Evolutionary conservation across 2,888 invertebrate genomes (phyloP).

Genomic region (Drosophila fulvimacula): DNA sequence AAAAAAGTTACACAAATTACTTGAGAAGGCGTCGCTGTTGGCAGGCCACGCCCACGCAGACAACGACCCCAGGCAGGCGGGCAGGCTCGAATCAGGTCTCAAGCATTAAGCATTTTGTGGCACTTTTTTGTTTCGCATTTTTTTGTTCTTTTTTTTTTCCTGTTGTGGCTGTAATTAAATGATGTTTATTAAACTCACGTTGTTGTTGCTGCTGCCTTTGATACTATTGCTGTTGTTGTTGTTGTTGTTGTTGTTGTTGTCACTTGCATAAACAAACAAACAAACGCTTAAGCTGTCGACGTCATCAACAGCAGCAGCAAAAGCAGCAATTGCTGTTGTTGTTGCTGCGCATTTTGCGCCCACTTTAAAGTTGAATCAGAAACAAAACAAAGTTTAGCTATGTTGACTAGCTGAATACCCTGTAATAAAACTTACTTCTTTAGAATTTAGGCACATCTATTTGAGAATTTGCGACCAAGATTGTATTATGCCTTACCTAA

Average conservation of each 20-base stretch:
- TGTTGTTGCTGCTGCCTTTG: conserved; percentile 12
- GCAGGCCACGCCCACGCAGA: neutral
- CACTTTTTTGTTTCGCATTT: neutral
- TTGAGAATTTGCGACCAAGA: no score
- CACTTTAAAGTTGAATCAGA: conserved; percentile 52
- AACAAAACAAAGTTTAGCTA: conserved; percentile 2
- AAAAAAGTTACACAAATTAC: conserved; percentile 70
- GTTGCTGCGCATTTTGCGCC: conserved; percentile 53
- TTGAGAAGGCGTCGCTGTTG: conserved; percentile 6
- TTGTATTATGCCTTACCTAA: neutral
- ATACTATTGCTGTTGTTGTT: neutral
- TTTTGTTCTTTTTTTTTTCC: neutral
- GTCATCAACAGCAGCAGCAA: conserved; percentile 32
- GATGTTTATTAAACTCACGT: conserved; percentile 71
- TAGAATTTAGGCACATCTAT: no score
- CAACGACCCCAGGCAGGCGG: neutral
- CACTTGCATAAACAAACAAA: conserved; percentile 26
- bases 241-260: conserved; percentile 26
- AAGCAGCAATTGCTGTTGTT: neutral
- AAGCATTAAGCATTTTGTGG: conserved; percentile 34
- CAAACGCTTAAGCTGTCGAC: conserved; percentile 42
- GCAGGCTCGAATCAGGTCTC: neutral
- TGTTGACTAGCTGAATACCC: conserved; percentile 5
- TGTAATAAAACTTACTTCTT: no score
- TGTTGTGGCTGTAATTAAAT: conserved; percentile 65